Evolutionary conservation across 2,797 vertebrate genomes (phyloP).

Genomic region (Myripristis murdjan): DNA sequence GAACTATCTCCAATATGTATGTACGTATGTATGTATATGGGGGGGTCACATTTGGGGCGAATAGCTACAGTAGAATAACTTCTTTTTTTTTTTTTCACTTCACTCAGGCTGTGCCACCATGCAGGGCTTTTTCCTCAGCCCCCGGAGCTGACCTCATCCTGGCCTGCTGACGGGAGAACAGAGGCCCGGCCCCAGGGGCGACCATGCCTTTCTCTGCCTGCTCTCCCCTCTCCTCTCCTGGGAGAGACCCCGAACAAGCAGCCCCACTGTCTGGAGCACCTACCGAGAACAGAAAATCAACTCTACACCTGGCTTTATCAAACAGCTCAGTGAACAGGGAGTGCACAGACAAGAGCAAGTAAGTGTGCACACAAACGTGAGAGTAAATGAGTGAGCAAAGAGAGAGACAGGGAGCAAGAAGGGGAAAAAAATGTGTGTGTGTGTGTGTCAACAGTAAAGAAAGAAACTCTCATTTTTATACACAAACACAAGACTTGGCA

Average conservation of each 20-base stretch:
- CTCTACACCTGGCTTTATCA: conserved; percentile 51
- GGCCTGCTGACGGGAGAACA: conserved; percentile 57
- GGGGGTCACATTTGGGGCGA: too few species aligned
- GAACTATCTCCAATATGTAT: too few species aligned
- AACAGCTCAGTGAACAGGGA: conserved; percentile 48
- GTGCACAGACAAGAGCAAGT: conserved; percentile 3
- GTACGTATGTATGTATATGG: too few species aligned
- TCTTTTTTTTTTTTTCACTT: conserved; percentile 33
- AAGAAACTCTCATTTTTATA: conserved; percentile 12
- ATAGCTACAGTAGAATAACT: too few species aligned
- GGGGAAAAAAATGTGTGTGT: background rate
- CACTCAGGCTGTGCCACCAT: conserved; percentile 8
- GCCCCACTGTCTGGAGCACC: conserved; percentile 58
- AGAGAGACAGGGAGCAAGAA: conserved; percentile 8
- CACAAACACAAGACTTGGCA: background rate
- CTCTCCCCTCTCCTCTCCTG: conserved; percentile 39
- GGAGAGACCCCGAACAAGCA: conserved; percentile 62
- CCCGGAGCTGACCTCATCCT: conserved; percentile 62
- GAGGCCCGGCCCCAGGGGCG: conserved; percentile 48
- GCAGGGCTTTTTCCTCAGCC: conserved; percentile 15
- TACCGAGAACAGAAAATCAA: conserved; percentile 56
- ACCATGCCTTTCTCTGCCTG: conserved; percentile 46
- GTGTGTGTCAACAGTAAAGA: background rate
- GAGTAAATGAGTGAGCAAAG: conserved; percentile 34
- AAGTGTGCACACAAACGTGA: conserved; percentile 34